A percentile compares a stretch with the other conserved stretches of the same genome.
phyloP scores from a whole-genome alignment of 1,140 invertebrate species.

The Metopolophium dirhodum region DNA sequence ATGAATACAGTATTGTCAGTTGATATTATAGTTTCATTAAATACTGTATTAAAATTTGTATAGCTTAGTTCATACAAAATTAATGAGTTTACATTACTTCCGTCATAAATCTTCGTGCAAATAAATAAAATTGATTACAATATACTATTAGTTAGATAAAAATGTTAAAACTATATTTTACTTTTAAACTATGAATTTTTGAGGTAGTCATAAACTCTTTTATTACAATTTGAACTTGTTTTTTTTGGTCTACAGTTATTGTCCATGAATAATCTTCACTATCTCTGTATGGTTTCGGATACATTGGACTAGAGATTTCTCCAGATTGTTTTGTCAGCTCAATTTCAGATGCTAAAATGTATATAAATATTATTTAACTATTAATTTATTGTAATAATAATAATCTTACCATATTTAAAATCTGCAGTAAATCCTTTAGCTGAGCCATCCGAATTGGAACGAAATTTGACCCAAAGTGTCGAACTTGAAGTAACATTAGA shows the following conservation, averaged over 20 bases:
- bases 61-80: neutral
- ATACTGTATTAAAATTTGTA: neutral
- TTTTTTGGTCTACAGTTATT: slow-evolving; percentile 78
- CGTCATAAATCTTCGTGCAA: neutral
- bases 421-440: slow-evolving; percentile 78
- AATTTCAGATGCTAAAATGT: slow-evolving; percentile 77
- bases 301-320: slow-evolving; percentile 81
- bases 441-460: slow-evolving; percentile 67
- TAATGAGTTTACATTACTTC: neutral
- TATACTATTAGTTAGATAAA: neutral
- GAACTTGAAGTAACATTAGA: slow-evolving; percentile 66
- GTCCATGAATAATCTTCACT: slow-evolving; percentile 80
- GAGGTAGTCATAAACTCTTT: slow-evolving; percentile 17
- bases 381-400: slow-evolving; percentile 41
- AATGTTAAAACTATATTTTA: neutral
- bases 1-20: slow-evolving; percentile 9
- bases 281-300: slow-evolving; percentile 74
- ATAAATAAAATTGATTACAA: neutral
- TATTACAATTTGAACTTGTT: slow-evolving; percentile 69
- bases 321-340: slow-evolving; percentile 70
- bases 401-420: slow-evolving; percentile 68
- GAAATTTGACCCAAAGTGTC: slow-evolving; percentile 83
- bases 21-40: slow-evolving; percentile 7
- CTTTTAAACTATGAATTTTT: neutral
- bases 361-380: slow-evolving; percentile 65